Conservation (phyloP, 2,888 invertebrate genomes). For the Danaus chrysippus region DNA sequence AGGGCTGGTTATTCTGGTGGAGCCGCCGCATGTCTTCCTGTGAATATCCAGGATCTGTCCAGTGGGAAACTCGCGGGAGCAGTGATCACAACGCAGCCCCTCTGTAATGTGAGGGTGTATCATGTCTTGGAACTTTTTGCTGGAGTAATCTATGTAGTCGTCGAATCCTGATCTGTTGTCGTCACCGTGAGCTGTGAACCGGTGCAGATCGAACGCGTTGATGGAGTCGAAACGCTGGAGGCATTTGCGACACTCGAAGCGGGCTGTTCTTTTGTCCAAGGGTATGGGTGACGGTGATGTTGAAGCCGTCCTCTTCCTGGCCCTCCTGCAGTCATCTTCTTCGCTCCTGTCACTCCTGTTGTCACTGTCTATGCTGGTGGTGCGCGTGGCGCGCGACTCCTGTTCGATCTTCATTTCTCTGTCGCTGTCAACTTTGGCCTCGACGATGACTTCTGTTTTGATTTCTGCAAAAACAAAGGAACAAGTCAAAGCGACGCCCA, state of each 20-base stretch:
- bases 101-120: conserved; percentile 83
- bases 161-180: conserved; percentile 82
- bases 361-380: conserved; percentile 76
- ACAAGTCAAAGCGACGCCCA: conserved; percentile 60
- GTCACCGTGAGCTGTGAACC: conserved; percentile 80
- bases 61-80: conserved; percentile 85
- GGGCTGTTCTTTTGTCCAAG: conserved; percentile 61
- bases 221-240: conserved; percentile 86
- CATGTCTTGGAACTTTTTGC: conserved; percentile 88
- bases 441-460: conserved; percentile 73
- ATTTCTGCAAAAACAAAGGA: conserved; percentile 74
- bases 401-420: conserved; percentile 57
- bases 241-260: conserved; percentile 85
- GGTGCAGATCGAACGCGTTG: conserved; percentile 84
- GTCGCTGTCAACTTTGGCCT: conserved; percentile 65
- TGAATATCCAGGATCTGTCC: conserved; percentile 84
- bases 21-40: conserved; percentile 66
- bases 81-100: conserved; percentile 84
- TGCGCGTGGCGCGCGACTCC: conserved; percentile 56
- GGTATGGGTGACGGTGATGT: conserved; percentile 60
- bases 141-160: conserved; percentile 90
- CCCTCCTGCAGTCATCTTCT: conserved; percentile 59
- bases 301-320: conserved; percentile 65
- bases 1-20: conserved; percentile 66
- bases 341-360: conserved; percentile 78